Conservation (phyloP, 2,888 invertebrate genomes). For the Mythimna albipuncta region DNA sequence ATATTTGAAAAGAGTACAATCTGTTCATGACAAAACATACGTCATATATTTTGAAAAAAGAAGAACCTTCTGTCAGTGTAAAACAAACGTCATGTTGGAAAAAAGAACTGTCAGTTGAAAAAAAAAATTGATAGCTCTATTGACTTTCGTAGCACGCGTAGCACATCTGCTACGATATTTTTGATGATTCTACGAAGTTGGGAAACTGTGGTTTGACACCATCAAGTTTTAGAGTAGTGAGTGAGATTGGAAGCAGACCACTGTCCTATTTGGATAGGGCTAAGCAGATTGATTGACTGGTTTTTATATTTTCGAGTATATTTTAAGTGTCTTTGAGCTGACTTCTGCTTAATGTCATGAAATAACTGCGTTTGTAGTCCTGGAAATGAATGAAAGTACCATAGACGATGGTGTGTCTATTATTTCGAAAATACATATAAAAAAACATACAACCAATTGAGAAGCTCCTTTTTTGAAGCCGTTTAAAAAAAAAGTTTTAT, state of each 20-base stretch:
- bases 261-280: too few relatives aligned
- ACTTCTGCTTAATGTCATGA: too few relatives aligned
- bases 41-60: too few relatives aligned
- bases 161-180: constrained; percentile 37
- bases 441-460: too few relatives aligned
- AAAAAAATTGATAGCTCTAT: constrained; percentile 1
- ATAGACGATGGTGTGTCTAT: neutral
- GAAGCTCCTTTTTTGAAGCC: too few relatives aligned
- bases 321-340: too few relatives aligned
- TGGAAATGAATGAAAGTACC: accelerated
- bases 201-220: neutral
- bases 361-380: too few relatives aligned
- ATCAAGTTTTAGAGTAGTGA: neutral
- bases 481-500: neutral
- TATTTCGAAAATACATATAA: neutral
- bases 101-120: constrained; percentile 10
- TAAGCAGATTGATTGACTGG: too few relatives aligned
- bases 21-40: neutral
- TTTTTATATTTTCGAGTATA: neutral
- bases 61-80: neutral
- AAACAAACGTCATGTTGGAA: constrained; percentile 20
- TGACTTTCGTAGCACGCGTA: constrained; percentile 44
- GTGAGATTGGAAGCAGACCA: neutral
- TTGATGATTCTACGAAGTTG: constrained; percentile 29
- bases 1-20: neutral